These are phyloP conservation scores for Gortyna flavago DNA, from an alignment of 2,888 invertebrate genomes.

Conservation along the genomic window DNA sequence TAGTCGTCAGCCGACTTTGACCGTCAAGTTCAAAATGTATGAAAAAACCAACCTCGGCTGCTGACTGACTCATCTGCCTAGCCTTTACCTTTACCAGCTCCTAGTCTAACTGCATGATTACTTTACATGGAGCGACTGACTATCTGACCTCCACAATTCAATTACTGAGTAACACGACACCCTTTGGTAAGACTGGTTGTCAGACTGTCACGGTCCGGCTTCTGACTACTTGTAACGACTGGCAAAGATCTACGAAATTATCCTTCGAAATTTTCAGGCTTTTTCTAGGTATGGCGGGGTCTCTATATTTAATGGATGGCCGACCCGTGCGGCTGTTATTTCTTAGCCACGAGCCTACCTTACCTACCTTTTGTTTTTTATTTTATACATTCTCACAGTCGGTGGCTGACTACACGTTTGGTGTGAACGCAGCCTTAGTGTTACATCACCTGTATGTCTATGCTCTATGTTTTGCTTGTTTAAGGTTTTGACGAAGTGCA, in stretches of 20 bases:
- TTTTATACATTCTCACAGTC: background rate
- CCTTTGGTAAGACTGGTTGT: background rate
- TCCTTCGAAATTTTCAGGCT: background rate
- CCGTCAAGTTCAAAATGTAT: background rate
- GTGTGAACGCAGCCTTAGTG: background rate
- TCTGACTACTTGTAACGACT: background rate
- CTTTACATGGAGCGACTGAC: too few species aligned
- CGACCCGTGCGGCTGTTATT: background rate
- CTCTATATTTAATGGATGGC: background rate
- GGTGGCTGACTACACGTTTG: background rate
- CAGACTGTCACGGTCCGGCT: background rate
- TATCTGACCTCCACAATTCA: background rate
- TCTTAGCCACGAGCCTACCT: too few species aligned
- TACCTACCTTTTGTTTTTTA: background rate
- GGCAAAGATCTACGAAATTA: background rate
- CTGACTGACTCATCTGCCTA: too few species aligned
- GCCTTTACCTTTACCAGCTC: too few species aligned
- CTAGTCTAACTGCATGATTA: too few species aligned
- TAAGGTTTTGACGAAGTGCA: background rate
- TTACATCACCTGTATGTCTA: slow-evolving; percentile 15
- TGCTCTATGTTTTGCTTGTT: slow-evolving; percentile 11
- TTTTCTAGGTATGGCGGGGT: background rate
- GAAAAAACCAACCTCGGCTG: background rate
- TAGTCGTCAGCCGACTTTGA: background rate
- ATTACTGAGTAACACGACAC: background rate